A percentile compares a stretch with the other conserved stretches of the same genome.
phyloP scores from a whole-genome alignment of 1,140 invertebrate genomes.

The Drosophila sturtevanti region DNA sequence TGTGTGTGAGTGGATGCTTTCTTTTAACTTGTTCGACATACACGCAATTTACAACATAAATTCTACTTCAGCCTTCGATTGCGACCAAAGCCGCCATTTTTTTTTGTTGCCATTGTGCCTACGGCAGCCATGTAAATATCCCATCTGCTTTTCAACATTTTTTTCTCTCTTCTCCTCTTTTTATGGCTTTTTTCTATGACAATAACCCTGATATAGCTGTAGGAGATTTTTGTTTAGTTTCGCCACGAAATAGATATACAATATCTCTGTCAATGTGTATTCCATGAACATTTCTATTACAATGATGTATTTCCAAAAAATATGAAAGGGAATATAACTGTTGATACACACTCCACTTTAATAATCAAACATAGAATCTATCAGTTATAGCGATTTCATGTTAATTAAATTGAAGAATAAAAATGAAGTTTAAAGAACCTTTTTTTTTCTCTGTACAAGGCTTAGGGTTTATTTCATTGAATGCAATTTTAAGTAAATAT shows the following conservation, averaged over 20 bases:
- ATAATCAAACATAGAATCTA: no score
- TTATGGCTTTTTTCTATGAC: conserved; percentile 6
- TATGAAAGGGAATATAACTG: no score
- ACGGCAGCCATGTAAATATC: conserved; percentile 14
- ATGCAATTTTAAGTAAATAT: no score
- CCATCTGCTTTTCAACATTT: not conserved
- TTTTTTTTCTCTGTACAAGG: no score
- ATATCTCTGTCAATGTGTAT: not conserved
- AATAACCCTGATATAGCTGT: not conserved
- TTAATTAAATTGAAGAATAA: no score
- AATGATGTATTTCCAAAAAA: not conserved
- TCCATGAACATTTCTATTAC: not conserved
- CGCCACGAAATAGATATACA: not conserved
- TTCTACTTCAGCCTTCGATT: conserved; percentile 33
- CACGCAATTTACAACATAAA: conserved; percentile 19
- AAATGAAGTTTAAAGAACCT: no score
- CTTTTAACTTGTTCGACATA: conserved; percentile 32
- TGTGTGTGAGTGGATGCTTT: conserved; percentile 40
- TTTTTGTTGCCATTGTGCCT: conserved; percentile 18
- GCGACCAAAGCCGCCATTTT: conserved; percentile 21
- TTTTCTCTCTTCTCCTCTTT: conserved; percentile 1
- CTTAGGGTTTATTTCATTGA: no score
- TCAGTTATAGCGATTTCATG: no score
- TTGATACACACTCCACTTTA: no score
- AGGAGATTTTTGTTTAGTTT: conserved; percentile 4